Conservation (phyloP, 2,888 invertebrate species). For the Hemithea aestivaria region DNA sequence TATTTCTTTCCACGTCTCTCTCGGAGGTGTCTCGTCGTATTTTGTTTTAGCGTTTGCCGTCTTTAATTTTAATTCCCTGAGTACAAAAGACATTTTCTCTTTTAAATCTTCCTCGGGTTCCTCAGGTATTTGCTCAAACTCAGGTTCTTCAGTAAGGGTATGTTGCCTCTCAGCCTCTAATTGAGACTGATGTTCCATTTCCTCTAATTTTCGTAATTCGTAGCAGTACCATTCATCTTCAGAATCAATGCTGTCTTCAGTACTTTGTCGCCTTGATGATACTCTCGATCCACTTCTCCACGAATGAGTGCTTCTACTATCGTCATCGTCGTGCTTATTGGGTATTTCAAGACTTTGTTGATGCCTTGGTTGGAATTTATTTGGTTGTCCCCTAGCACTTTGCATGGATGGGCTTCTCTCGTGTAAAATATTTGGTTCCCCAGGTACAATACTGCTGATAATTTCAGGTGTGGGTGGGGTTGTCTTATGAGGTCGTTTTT, state of each 20-base stretch:
- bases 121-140: constrained; percentile 69
- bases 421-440: constrained; percentile 70
- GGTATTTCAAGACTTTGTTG: constrained; percentile 91
- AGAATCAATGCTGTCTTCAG: constrained; percentile 95
- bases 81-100: constrained; percentile 88
- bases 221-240: constrained; percentile 97
- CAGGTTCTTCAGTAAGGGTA: constrained; percentile 80
- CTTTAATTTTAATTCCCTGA: constrained; percentile 86
- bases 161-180: constrained; percentile 82
- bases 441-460: constrained; percentile 56
- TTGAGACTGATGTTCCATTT: constrained; percentile 88
- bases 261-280: constrained; percentile 92
- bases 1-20: constrained; percentile 68
- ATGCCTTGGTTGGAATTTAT: constrained; percentile 82
- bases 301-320: constrained; percentile 91
- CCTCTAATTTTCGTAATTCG: constrained; percentile 90
- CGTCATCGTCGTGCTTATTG: constrained; percentile 87
- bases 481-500: constrained; percentile 48
- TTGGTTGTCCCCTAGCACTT: constrained; percentile 78
- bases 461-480: constrained; percentile 60
- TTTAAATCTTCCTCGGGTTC: constrained; percentile 84
- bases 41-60: constrained; percentile 73
- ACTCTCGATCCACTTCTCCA: constrained; percentile 91
- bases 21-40: constrained; percentile 57
- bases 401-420: constrained; percentile 84